Evolutionary conservation across 2,113 vertebrate species (phyloP), one percentile per base, ranked within the genome.

Genomic region (Serilophus lunatus): DNA sequence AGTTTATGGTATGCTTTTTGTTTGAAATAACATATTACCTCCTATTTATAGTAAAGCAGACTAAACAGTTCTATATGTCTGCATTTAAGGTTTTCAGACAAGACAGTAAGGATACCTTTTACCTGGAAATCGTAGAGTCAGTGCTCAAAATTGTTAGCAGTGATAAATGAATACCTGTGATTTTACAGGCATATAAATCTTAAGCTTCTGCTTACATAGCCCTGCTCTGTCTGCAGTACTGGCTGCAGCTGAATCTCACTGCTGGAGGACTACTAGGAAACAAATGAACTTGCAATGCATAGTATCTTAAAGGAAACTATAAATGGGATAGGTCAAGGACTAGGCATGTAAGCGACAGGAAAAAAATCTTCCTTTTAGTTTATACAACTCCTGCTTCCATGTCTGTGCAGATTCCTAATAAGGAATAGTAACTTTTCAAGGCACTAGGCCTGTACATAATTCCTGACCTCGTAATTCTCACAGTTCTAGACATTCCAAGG

Each of bases 401-500:
- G 96, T 97, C 98, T 97, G 96, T 89, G 91, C 93, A 96, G 94
- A 97, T 92, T 98, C 98, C 98, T 98, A 98, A 98, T 98, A 98
- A 98, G 98, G 98, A 98, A 98, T 90, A 54, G 93, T 90, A 96
- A 95, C 95, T 98, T 98, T 98, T 98, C 29, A 18, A 98, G 97
- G 97, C 97, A 96, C 94, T 92, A 93, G 92, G 98, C 96, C 93
- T 97, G 94, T 91, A 97, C 95, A 96, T 97, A 97, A 97, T 98
- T 98, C 97, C 97, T 98, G 97, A 97, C 97, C 97, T 98, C 98
- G 95, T 97, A 97, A 98, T 98, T 98, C 98, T 98, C 98, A 98
- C 98, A 97, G 97, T 98, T 98, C 96, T 98, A 98, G 98, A 98
- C 97, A 98, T 98, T 98, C 97, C 98, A 98, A 98, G 98, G 98